Percentiles rank a stretch among this genome's conserved stretches.
phyloP scores from a whole-genome alignment of 2,888 invertebrate species.

The Luffia ferchaultella region DNA sequence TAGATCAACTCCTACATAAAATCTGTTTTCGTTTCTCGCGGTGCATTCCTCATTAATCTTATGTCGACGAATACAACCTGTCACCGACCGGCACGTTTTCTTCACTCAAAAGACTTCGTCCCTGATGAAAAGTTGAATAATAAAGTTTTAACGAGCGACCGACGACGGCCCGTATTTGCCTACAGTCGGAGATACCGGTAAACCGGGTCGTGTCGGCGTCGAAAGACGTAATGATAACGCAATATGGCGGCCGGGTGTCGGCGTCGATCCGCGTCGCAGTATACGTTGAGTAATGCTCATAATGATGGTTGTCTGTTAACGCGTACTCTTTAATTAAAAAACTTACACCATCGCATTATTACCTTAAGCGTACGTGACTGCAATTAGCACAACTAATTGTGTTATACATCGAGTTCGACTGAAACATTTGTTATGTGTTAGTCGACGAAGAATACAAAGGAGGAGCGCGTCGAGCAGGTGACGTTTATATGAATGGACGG shows the following conservation, averaged over 20 bases:
- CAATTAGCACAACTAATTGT: background rate
- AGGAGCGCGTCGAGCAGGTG: background rate
- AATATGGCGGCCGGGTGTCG: slow-evolving; percentile 25
- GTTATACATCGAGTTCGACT: too few relatives aligned
- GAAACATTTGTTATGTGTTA: too few relatives aligned
- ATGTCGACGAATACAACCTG: too few relatives aligned
- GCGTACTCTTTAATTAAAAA: slow-evolving; percentile 11
- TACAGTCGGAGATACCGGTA: too few relatives aligned
- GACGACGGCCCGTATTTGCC: too few relatives aligned
- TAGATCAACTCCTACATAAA: background rate
- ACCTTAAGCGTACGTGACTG: background rate
- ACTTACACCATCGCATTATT: background rate
- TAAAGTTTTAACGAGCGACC: too few relatives aligned
- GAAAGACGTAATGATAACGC: slow-evolving; percentile 20
- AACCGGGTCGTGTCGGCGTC: too few relatives aligned
- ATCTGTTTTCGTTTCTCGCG: background rate
- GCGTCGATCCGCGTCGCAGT: too few relatives aligned
- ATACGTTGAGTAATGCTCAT: background rate
- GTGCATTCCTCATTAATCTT: too few relatives aligned
- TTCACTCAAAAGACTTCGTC: too few relatives aligned
- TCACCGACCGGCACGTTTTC: too few relatives aligned
- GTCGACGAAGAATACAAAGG: background rate
- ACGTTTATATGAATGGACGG: slow-evolving; percentile 4
- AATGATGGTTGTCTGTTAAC: slow-evolving; percentile 7
- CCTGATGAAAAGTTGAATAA: too few relatives aligned